phyloP scores from a whole-genome alignment of 2,888 invertebrate species.

The Cerastis leucographa region DNA sequence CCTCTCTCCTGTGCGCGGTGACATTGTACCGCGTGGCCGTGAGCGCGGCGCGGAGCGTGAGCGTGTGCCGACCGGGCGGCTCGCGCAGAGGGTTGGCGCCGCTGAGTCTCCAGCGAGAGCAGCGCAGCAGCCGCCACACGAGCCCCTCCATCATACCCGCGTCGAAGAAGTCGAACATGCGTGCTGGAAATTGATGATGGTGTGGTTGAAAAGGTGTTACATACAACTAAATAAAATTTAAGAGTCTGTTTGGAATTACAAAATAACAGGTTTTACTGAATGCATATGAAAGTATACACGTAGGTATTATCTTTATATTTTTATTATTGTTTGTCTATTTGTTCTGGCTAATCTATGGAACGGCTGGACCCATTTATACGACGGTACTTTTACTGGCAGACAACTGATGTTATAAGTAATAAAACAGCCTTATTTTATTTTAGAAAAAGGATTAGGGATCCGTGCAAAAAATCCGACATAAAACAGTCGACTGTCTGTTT shows the following conservation, averaged over 20 bases:
- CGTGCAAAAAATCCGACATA: too few relatives aligned
- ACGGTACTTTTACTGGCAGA: too few relatives aligned
- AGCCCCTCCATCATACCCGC: slow-evolving; percentile 97
- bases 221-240: neutral
- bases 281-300: too few relatives aligned
- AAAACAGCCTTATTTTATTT: too few relatives aligned
- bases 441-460: too few relatives aligned
- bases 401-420: too few relatives aligned
- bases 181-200: slow-evolving; percentile 91
- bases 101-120: slow-evolving; percentile 91
- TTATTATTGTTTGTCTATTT: too few relatives aligned
- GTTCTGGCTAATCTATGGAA: too few relatives aligned
- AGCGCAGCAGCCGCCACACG: slow-evolving; percentile 94
- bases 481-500: neutral
- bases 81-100: slow-evolving; percentile 85
- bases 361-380: too few relatives aligned
- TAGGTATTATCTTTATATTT: too few relatives aligned
- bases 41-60: slow-evolving; percentile 92
- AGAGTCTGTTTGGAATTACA: too few relatives aligned
- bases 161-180: slow-evolving; percentile 98
- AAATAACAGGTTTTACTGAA: too few relatives aligned
- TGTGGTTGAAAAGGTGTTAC: neutral
- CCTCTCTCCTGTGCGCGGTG: slow-evolving; percentile 91
- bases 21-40: slow-evolving; percentile 83
- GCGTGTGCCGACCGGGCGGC: slow-evolving; percentile 85